Percentiles rank a stretch among this genome's conserved stretches.
These are phyloP conservation scores for Odocoileus virginianus DNA, from an alignment of 2,113 vertebrate genomes.

Conservation along the genomic window DNA sequence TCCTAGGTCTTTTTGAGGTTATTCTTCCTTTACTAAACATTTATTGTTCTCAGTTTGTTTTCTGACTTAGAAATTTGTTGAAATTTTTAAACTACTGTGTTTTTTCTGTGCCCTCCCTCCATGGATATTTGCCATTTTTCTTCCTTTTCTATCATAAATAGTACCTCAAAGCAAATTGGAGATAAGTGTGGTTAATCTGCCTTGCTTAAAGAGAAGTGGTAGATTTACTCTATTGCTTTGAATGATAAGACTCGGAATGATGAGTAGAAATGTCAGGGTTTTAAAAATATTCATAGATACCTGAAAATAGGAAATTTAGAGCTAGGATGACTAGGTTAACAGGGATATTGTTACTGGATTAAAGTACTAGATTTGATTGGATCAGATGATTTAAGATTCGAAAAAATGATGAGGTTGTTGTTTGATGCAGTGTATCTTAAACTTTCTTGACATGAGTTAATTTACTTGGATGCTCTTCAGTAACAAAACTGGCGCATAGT, in stretches of 20 bases:
- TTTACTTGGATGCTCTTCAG: not conserved
- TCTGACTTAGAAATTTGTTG: not conserved
- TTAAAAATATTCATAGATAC: not conserved
- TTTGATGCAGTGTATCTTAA: not conserved
- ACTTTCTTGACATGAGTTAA: not conserved
- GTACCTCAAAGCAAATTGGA: not conserved
- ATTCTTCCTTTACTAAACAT: not conserved
- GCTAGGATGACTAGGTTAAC: not conserved
- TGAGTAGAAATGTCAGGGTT: not conserved
- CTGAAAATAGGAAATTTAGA: not conserved
- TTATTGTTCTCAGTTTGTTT: not conserved
- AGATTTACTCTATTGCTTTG: not conserved
- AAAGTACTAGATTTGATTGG: not conserved
- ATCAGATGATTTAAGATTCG: not conserved
- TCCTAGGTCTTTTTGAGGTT: not conserved
- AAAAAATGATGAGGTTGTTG: not conserved
- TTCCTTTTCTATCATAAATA: not conserved
- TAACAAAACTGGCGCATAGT: not conserved
- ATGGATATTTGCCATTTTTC: not conserved
- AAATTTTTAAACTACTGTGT: not conserved
- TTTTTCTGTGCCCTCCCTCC: not conserved
- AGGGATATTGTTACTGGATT: not conserved
- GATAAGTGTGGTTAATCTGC: not conserved
- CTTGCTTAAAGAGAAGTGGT: not conserved
- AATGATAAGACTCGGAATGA: not conserved